Base-by-base conservation (phyloP, 2,113 vertebrate species). In the Lophotis ruficrista region DNA sequence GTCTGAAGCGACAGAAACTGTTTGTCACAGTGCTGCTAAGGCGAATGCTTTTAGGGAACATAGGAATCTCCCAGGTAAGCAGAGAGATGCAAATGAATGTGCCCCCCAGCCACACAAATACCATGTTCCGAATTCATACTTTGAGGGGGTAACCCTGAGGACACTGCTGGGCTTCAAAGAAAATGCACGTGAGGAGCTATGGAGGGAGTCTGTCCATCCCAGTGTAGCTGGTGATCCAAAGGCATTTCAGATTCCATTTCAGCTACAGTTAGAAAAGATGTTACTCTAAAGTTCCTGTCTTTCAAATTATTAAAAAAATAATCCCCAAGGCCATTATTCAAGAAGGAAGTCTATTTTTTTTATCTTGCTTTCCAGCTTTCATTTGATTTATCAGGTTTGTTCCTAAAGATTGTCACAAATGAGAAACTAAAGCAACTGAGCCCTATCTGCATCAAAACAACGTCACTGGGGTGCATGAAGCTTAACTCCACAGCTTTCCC, bases 391-490 rank as follows among this genome's bases (percentile, higher is more conserved):
- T 35, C 87, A 41, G 56, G 22, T 95, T 78, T 77, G 35, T 87
- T 69, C 83, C 35, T 65, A 65, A 17, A 91, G 85, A 72, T 76
- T 87, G 53, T 83, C 85, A 93, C 87, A 96, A 87, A 75, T 37
- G 20, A 93, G 61, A 95, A 93, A 48, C 41, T 70, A 82, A 93
- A 95, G 33, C 31, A 82, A 93, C 19, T 62, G 77, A 91, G 61
- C 50, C n/a, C 64, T 93, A 81, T 89, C 89, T 97, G 81, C 87
- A 96, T 93, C 61, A 86, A 93, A 97, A 95, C 80, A 93, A 72
- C 56, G 79, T 97, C 37, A 97, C 24, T 87, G 66, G 8, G 3
- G 64, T 60, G 57, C 81, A 66, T 45, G 81, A 94, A 92, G 56
- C 60, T 95, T 78, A 95, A 79, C 35, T 76, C 20, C 2, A 71